Base-by-base conservation (phyloP, 2,888 invertebrate genomes). In the Pelosia muscerda region DNA sequence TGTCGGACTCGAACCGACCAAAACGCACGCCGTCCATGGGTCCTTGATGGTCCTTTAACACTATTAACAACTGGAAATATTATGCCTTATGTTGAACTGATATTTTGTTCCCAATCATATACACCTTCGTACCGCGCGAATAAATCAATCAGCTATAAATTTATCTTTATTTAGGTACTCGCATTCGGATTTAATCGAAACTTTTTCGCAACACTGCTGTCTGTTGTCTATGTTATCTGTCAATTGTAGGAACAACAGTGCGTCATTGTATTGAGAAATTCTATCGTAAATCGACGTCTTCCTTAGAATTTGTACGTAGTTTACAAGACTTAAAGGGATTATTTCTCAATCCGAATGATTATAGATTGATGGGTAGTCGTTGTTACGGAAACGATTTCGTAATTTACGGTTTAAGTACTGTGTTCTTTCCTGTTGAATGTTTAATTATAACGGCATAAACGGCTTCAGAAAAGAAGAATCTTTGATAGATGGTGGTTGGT, bases 211-310 rank as follows among this genome's bases (percentile, higher is more conserved):
- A 78, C 63, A 54, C 59, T 58, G 66, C 61, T 19, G 53, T 65
- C 67, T 66, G 49, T 49, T 49, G n/a, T 49, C 49, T 49, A 49
- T 49, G n/a, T 49, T 65, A 61, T 65, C 53, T 66, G 42, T 74
- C 64, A 66, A 64, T 72, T 64, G 58, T 42, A 53, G 13, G 10
- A 55, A 31, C 26, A 49, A 65, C 57, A 61, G 19, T n/a, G 26
- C 63, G 26, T 65, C 26, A 59, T 60, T 65, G 62, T 66, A 73
- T 66, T 65, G 61, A 74, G 49, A 19, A 73, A 72, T 60, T 38
- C 23, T 71, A 59, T 63, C 57, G 60, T 63, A 75, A 78, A 78
- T 73, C 54, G 64, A 60, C 55, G 61, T 74, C 69, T 76, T 78
- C 69, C 71, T 73, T 71, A 72, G 49, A 56, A 34, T 63, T 10